phyloP scores from a whole-genome alignment of 2,113 vertebrate species.

The Mastomys coucha region DNA sequence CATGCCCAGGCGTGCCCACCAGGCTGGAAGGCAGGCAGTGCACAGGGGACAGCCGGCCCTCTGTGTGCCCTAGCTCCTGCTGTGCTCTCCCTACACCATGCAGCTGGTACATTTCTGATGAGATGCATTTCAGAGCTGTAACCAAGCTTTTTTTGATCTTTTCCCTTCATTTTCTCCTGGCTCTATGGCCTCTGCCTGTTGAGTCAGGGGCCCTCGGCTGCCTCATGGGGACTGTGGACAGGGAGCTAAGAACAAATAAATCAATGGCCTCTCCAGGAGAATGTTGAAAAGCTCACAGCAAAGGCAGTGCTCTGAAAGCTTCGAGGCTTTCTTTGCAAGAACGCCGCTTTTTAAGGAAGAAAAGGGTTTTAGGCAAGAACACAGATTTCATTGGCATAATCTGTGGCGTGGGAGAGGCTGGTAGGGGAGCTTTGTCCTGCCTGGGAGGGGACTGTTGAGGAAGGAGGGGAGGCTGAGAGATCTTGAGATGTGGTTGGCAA shows the following conservation, averaged over 20 bases:
- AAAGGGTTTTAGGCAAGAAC: neutral
- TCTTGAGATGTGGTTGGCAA: neutral
- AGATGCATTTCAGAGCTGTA: neutral
- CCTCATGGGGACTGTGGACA: neutral
- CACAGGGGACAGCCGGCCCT: too few species aligned
- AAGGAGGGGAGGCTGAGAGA: neutral
- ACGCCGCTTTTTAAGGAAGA: slow-evolving; percentile 16
- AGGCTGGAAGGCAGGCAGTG: neutral
- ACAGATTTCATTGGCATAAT: neutral
- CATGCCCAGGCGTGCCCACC: neutral
- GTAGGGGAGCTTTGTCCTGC: neutral
- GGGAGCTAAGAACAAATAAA: slow-evolving; percentile 52
- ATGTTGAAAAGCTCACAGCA: slow-evolving; percentile 33
- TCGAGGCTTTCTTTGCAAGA: neutral
- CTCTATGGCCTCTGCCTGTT: slow-evolving; percentile 19
- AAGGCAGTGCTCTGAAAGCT: neutral
- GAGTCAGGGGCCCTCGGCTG: neutral
- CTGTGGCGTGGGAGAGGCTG: too few species aligned
- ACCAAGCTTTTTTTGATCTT: neutral
- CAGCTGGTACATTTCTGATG: neutral
- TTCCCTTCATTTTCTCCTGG: neutral
- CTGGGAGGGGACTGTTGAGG: neutral
- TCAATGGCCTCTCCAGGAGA: slow-evolving; percentile 53
- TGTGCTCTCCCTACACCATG: rapidly evolving
- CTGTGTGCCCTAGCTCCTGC: rapidly evolving